A percentile compares a stretch with the other conserved stretches of the same genome.
Evolutionary conservation across 2,888 invertebrate species (phyloP).

Genomic region (Alviniconcha strummeri): DNA sequence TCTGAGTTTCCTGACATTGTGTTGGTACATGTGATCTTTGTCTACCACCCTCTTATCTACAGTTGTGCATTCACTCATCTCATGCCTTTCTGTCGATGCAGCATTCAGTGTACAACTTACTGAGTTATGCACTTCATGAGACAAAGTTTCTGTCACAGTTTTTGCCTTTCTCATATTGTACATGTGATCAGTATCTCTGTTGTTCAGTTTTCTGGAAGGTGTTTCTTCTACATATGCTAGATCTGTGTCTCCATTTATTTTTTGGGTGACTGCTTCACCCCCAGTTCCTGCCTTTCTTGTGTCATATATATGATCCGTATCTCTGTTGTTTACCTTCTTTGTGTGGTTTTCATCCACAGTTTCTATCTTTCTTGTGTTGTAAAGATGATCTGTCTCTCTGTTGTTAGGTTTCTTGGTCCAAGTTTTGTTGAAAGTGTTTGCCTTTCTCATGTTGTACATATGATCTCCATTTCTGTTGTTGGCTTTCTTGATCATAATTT

Average conservation of each 20-base stretch:
- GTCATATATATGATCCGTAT: slow-evolving; percentile 19
- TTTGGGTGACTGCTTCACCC: too few relatives aligned
- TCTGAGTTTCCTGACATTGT: slow-evolving; percentile 3
- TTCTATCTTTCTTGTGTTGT: not conserved
- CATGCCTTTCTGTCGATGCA: not conserved
- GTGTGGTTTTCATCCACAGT: not conserved
- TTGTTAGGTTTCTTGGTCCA: not conserved
- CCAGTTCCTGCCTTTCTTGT: not conserved
- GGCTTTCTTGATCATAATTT: not conserved
- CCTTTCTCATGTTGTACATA: slow-evolving; percentile 8
- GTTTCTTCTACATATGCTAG: too few relatives aligned
- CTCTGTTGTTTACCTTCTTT: not conserved
- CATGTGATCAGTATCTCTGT: slow-evolving; percentile 21
- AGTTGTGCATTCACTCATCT: too few relatives aligned
- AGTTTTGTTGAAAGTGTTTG: not conserved
- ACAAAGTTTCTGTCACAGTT: not conserved
- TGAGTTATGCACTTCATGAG: not conserved
- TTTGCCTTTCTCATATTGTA: slow-evolving; percentile 14
- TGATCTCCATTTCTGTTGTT: slow-evolving; percentile 16
- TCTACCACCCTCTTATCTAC: slow-evolving; percentile 21
- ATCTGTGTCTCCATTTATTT: too few relatives aligned
- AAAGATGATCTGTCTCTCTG: slow-evolving; percentile 15
- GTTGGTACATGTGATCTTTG: slow-evolving; percentile 23
- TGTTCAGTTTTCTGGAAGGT: not conserved
- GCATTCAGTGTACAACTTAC: not conserved